These are phyloP conservation scores for Oeneis ivallda DNA, from an alignment of 2,888 invertebrate species.

Conservation along the genomic window DNA sequence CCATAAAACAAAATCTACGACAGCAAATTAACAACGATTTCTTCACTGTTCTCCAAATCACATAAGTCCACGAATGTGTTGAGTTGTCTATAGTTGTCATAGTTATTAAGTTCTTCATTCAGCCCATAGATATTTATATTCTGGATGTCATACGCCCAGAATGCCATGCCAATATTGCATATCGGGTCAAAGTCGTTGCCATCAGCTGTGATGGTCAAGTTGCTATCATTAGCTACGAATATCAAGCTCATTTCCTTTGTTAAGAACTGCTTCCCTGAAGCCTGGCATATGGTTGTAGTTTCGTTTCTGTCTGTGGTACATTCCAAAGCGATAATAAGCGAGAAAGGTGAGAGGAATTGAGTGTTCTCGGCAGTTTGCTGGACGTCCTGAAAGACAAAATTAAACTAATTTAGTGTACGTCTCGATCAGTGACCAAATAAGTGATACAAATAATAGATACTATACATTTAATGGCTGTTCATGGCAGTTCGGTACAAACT, in stretches of 20 bases:
- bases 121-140: constrained; percentile 66
- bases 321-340: constrained; percentile 60
- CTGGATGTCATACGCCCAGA: constrained; percentile 50
- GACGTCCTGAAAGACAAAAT: constrained; percentile 54
- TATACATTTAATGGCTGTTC: too few relatives aligned
- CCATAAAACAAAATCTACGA: neutral
- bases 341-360: constrained; percentile 52
- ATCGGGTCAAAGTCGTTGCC: constrained; percentile 52
- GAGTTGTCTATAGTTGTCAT: constrained; percentile 56
- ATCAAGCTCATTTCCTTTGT: constrained; percentile 50
- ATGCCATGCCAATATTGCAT: constrained; percentile 46
- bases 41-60: constrained; percentile 30
- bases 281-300: constrained; percentile 43
- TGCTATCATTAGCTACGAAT: constrained; percentile 52
- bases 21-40: constrained; percentile 30
- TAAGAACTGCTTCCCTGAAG: constrained; percentile 59
- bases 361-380: constrained; percentile 58
- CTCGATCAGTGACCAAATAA: too few relatives aligned
- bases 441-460: too few relatives aligned
- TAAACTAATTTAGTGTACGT: neutral
- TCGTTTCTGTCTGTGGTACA: constrained; percentile 45
- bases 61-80: constrained; percentile 56
- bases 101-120: constrained; percentile 63
- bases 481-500: too few relatives aligned
- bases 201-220: constrained; percentile 49